Base-by-base conservation (phyloP, 2,888 invertebrate species). In the Epistrophella euchroma region DNA sequence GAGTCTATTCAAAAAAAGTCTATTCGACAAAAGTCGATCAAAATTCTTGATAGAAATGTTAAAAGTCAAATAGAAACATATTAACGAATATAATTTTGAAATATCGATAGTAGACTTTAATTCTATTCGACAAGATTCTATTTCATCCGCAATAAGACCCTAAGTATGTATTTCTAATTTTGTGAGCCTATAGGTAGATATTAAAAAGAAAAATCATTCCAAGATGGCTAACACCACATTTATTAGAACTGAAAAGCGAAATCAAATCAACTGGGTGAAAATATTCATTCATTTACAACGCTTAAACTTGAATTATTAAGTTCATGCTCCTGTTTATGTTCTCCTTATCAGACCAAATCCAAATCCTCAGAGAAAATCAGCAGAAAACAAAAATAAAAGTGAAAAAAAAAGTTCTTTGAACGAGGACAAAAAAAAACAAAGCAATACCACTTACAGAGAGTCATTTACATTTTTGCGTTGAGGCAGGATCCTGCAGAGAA, bases 401-500 rank as follows among this genome's bases (percentile, higher is more conserved):
- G 56, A 55, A 40, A 71, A 25, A 32, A 40, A 60, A 37, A 37
- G 22, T 22, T 25, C 43, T 37, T 64, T 19, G 47, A 74, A 43
- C 56, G 43, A 70, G 47, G 55, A 35, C 43, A 19, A 73, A n/a
- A n/a, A 28, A 47, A 73, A 13, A 17, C 56, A 64, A 79, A 43
- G 40, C 70, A 75, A 75, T 76, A 80, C 66, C 60, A 84, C 84
- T 85, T 85, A 85, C 84, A 76, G 25, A 37, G 17, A 52, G 60
- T n/a, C 35, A 56, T 77, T 81, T 71, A 45, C 52, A 68, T 60
- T 43, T 74, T 64, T 78, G 19, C 40, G 79, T 84, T 84, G 79
- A 79, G 84, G 75, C 80, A 80, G 80, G 75, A 79, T 79, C 37
- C 76, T 56, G 56, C 55, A 64, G 52, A 74, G 7, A 52, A 50